Conservation (phyloP, 2,113 vertebrate species). For the Hyaena hyaena region DNA sequence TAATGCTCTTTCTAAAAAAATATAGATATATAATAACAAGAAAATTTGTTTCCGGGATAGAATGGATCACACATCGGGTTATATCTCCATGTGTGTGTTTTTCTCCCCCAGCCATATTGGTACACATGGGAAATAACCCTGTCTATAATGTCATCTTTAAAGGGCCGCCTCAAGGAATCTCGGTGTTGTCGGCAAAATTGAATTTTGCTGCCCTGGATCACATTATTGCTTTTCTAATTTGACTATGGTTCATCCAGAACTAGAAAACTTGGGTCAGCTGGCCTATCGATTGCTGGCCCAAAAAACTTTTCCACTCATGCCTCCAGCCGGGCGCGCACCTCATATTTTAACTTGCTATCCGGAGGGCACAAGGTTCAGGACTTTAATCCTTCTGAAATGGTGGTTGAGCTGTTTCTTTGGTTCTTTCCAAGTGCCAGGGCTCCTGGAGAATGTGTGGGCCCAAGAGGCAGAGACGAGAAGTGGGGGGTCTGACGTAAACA, state of each 20-base stretch:
- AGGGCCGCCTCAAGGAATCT: conserved; percentile 71
- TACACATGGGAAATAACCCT: conserved; percentile 72
- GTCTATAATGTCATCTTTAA: conserved; percentile 71
- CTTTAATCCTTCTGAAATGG: conserved; percentile 42
- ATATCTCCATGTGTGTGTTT: conserved; percentile 38
- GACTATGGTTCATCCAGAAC: conserved; percentile 54
- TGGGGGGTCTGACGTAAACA: background rate
- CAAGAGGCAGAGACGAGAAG: background rate
- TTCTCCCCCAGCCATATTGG: conserved; percentile 35
- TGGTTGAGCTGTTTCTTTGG: background rate
- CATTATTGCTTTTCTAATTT: conserved; percentile 75
- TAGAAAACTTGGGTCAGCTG: conserved; percentile 56
- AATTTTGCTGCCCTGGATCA: conserved; percentile 62
- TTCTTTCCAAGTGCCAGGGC: background rate
- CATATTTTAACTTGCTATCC: conserved; percentile 59
- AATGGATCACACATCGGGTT: conserved; percentile 8
- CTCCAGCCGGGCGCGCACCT: conserved; percentile 53
- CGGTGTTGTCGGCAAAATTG: conserved; percentile 66
- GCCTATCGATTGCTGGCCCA: conserved; percentile 39
- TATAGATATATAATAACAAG: conserved; percentile 64
- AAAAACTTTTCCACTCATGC: conserved; percentile 46
- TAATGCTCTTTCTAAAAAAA: conserved; percentile 68
- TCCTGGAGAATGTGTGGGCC: background rate
- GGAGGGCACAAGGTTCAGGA: background rate
- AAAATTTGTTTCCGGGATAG: conserved; percentile 61